Percentiles rank a stretch among this genome's conserved stretches.
phyloP scores from a whole-genome alignment of 2,113 vertebrate species.

The Brevimyrus niger region DNA sequence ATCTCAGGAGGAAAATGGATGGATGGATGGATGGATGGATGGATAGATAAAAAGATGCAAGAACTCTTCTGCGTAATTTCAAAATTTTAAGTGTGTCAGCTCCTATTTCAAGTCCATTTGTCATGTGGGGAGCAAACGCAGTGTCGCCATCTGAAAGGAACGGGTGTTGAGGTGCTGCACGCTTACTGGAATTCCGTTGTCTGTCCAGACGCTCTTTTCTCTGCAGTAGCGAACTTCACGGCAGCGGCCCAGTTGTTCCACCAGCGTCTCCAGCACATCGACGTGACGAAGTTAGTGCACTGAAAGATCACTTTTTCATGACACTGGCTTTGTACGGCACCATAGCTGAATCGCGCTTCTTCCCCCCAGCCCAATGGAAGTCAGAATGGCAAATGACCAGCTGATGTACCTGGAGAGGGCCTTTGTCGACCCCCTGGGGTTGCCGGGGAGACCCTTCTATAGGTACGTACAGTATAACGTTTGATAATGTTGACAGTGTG shows the following conservation, averaged over 20 bases:
- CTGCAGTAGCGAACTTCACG: slow-evolving; percentile 79
- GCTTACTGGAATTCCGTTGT: neutral
- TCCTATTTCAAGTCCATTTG: neutral
- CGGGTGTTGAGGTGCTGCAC: neutral
- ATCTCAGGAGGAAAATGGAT: neutral
- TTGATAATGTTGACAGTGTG: neutral
- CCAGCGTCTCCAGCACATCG: slow-evolving; percentile 58
- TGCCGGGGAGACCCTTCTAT: slow-evolving; percentile 87
- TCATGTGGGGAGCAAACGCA: neutral
- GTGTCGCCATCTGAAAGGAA: neutral
- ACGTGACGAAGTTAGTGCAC: slow-evolving; percentile 72
- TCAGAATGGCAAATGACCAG: slow-evolving; percentile 82
- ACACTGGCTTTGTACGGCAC: too few relatives aligned
- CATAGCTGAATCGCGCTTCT: neutral
- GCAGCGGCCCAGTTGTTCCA: slow-evolving; percentile 70
- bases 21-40: too few relatives aligned
- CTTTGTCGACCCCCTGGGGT: slow-evolving; percentile 84
- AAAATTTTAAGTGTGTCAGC: neutral
- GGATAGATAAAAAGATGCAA: neutral
- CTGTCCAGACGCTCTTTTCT: slow-evolving; percentile 75
- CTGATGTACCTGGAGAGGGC: slow-evolving; percentile 86
- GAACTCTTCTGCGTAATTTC: neutral
- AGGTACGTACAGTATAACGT: slow-evolving; percentile 58
- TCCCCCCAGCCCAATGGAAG: slow-evolving; percentile 49
- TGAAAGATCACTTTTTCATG: neutral